Evolutionary conservation across 2,797 vertebrate species (phyloP).

Genomic region (Prionace glauca): DNA sequence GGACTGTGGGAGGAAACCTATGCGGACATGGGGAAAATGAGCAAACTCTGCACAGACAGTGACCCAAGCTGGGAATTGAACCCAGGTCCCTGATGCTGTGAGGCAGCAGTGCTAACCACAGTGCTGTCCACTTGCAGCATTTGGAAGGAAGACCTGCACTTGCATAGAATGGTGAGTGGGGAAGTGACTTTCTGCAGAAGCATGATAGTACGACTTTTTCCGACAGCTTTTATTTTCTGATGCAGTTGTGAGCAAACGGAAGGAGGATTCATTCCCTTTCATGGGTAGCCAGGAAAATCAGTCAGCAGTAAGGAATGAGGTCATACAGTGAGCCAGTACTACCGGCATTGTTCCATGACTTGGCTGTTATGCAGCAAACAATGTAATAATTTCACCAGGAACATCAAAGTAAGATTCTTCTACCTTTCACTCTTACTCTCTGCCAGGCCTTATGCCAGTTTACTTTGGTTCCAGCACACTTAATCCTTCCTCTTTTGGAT

Average conservation of each 20-base stretch:
- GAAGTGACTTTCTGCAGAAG: not conserved
- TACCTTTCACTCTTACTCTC: not conserved
- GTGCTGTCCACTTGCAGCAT: not conserved
- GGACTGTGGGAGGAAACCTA: too few relatives aligned
- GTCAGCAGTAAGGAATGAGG: not conserved
- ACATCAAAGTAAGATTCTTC: not conserved
- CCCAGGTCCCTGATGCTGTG: too few relatives aligned
- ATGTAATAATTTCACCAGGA: not conserved
- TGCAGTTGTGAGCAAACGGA: not conserved
- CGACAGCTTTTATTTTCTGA: not conserved
- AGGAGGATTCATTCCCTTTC: not conserved
- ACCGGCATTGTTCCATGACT: not conserved
- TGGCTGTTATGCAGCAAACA: not conserved
- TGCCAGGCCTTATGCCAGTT: not conserved
- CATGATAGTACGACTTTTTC: not conserved
- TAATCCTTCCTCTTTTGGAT: not conserved
- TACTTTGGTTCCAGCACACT: not conserved
- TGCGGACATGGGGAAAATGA: too few relatives aligned
- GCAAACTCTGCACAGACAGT: too few relatives aligned
- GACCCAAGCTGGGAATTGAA: too few relatives aligned
- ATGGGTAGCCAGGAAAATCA: not conserved
- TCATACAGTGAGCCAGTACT: not conserved
- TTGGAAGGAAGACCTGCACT: not conserved
- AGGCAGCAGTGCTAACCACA: too few relatives aligned
- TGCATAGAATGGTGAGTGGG: not conserved